Conservation (phyloP, 2,113 vertebrate genomes). For the Lathamus discolor region DNA sequence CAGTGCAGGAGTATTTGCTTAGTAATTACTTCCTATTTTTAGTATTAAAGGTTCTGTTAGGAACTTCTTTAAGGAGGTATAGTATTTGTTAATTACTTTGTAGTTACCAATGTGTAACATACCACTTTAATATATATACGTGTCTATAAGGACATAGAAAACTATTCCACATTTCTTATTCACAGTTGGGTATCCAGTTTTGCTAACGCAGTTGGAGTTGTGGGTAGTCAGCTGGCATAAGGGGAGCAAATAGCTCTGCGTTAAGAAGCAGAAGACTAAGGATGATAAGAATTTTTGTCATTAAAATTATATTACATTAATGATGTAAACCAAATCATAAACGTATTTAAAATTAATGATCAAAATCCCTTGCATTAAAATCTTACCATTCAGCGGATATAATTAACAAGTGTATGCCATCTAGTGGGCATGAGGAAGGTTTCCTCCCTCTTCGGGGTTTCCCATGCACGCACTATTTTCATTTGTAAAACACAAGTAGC, state of each 20-base stretch:
- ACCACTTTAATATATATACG: background rate
- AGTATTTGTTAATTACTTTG: background rate
- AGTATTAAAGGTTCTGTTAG: background rate
- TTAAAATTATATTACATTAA: background rate
- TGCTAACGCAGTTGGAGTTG: background rate
- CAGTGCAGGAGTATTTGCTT: background rate
- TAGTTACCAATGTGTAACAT: background rate
- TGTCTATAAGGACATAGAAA: background rate
- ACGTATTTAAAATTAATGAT: background rate
- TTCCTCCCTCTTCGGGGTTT: background rate
- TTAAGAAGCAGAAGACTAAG: background rate
- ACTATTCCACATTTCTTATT: background rate
- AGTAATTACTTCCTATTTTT: background rate
- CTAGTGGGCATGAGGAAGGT: conserved; percentile 26
- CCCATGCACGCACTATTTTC: background rate
- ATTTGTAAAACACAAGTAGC: background rate
- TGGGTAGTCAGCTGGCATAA: background rate
- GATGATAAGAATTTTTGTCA: background rate
- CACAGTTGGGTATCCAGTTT: background rate
- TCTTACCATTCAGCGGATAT: background rate
- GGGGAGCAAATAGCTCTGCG: background rate
- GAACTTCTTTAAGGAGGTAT: background rate
- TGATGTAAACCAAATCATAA: background rate
- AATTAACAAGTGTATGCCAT: conserved; percentile 34
- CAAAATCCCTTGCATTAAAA: background rate